A percentile compares a stretch with the other conserved stretches of the same genome.
phyloP scores from a whole-genome alignment of 2,113 vertebrate genomes.

The Nerophis ophidion region DNA sequence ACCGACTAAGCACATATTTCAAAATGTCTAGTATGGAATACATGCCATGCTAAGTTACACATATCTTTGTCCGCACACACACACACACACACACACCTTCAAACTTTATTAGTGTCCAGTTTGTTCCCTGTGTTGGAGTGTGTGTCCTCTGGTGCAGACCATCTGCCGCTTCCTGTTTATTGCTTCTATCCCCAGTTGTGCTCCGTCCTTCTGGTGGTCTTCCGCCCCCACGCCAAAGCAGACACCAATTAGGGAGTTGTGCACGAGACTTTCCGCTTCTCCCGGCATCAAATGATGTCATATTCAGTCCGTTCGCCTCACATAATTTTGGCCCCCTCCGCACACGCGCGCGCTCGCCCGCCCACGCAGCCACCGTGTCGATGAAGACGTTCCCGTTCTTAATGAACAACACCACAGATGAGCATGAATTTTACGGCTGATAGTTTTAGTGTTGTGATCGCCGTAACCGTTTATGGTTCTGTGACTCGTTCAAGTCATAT shows the following conservation, averaged over 20 bases:
- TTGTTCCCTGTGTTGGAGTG: conserved; percentile 54
- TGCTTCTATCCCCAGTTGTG: conserved; percentile 68
- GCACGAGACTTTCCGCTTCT: conserved; percentile 62
- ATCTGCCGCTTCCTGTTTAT: conserved; percentile 73
- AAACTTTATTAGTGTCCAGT: conserved; percentile 58
- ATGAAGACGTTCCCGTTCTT: not conserved
- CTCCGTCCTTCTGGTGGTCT: conserved; percentile 71
- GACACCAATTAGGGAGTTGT: conserved; percentile 74
- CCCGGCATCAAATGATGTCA: conserved; percentile 57
- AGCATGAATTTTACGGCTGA: too few species aligned
- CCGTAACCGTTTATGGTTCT: too few species aligned
- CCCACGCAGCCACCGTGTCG: not conserved
- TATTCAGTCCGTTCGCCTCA: conserved; percentile 43
- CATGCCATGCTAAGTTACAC: not conserved
- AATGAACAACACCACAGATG: too few species aligned
- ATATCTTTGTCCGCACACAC: not conserved
- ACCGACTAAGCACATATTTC: not conserved
- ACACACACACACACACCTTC: conserved; percentile 1
- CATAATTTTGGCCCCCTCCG: conserved; percentile 12
- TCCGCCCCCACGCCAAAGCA: conserved; percentile 68
- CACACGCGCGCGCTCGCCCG: not conserved
- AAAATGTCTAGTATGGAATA: not conserved
- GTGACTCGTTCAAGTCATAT: too few species aligned
- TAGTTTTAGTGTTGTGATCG: too few species aligned
- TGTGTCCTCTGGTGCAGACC: conserved; percentile 66